phyloP scores from a whole-genome alignment of 1,140 invertebrate species.

The Vollenhovia emeryi region DNA sequence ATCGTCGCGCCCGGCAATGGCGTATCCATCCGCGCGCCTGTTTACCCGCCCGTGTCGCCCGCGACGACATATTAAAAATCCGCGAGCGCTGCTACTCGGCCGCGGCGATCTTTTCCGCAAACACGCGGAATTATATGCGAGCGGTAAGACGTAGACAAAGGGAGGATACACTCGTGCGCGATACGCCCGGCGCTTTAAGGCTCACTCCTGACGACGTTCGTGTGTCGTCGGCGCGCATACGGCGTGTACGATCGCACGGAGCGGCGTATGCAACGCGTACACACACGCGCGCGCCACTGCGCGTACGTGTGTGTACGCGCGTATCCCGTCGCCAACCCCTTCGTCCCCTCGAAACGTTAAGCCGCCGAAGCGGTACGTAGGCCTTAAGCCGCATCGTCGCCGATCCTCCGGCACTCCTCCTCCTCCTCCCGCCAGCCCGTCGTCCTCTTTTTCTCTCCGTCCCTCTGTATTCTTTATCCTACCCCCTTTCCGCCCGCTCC shows the following conservation, averaged over 20 bases:
- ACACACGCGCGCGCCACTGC: too few species aligned
- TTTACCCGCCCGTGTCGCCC: slow-evolving; percentile 61
- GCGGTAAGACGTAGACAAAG: slow-evolving; percentile 85
- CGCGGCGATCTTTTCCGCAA: slow-evolving; percentile 82
- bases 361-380: slow-evolving; percentile 79
- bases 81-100: slow-evolving; percentile 51
- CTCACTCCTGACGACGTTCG: slow-evolving; percentile 30
- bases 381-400: slow-evolving; percentile 82
- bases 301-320: background rate
- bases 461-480: slow-evolving; percentile 54
- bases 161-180: slow-evolving; percentile 45
- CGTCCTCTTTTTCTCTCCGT: slow-evolving; percentile 51
- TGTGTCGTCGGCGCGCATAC: background rate
- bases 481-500: background rate
- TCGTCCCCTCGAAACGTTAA: slow-evolving; percentile 76
- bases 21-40: slow-evolving; percentile 56
- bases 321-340: slow-evolving; percentile 53
- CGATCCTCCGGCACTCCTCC: slow-evolving; percentile 62
- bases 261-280: background rate
- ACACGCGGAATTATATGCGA: slow-evolving; percentile 84
- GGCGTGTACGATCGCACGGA: background rate
- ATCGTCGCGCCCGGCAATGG: slow-evolving; percentile 14
- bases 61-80: slow-evolving; percentile 83
- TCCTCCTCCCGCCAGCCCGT: slow-evolving; percentile 24
- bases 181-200: slow-evolving; percentile 20